phyloP scores from a whole-genome alignment of 2,113 vertebrate species.

The Daboia siamensis region DNA sequence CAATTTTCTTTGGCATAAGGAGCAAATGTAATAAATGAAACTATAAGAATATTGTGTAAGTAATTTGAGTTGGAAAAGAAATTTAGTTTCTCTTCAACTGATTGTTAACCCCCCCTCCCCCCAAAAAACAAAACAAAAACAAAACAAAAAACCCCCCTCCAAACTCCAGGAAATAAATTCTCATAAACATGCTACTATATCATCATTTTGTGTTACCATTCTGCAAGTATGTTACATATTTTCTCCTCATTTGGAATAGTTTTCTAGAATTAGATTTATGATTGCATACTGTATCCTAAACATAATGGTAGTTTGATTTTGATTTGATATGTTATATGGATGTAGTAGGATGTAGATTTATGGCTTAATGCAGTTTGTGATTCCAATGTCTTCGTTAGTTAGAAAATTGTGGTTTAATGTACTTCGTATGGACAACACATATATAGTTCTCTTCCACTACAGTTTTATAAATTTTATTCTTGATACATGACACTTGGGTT shows the following conservation, averaged over 20 bases:
- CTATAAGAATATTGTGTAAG: not conserved
- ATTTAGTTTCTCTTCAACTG: not conserved
- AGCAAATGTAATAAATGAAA: not conserved
- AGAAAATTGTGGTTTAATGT: not conserved
- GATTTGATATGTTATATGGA: not conserved
- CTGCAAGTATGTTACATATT: not conserved
- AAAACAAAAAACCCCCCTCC: not conserved
- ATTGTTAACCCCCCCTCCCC: not conserved
- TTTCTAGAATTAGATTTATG: not conserved
- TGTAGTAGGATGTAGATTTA: not conserved
- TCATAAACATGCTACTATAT: not conserved
- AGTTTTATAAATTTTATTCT: not conserved
- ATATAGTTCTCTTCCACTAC: not conserved
- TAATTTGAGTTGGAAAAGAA: not conserved
- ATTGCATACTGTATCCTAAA: not conserved
- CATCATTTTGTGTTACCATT: not conserved
- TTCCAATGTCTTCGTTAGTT: not conserved
- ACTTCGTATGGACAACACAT: not conserved
- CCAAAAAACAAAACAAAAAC: not conserved
- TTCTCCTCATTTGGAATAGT: not conserved
- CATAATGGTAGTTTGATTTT: not conserved
- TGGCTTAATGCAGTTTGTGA: not conserved
- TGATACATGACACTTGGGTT: not conserved
- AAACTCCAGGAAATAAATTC: not conserved
- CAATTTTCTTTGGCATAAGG: no score